phyloP scores from a whole-genome alignment of 2,888 invertebrate genomes.

The Eristalis arbustorum region DNA sequence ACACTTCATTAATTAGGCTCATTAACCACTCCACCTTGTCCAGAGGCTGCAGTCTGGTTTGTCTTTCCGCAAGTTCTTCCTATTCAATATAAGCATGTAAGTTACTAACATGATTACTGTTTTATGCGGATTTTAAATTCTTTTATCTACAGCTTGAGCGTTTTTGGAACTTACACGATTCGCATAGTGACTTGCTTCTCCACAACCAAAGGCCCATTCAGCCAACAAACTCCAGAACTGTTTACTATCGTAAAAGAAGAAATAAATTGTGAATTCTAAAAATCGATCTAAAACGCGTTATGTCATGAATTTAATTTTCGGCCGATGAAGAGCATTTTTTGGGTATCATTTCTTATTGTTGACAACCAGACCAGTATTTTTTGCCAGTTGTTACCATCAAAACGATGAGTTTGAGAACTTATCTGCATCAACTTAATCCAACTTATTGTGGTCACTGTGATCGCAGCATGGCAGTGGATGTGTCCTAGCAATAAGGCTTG shows the following conservation, averaged over 20 bases:
- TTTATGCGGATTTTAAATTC: neutral
- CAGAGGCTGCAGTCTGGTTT: conserved; percentile 54
- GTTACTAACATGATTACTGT: neutral
- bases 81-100: conserved; percentile 42
- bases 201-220: conserved; percentile 53
- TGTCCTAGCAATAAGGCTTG: too few species aligned
- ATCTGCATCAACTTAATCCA: too few species aligned
- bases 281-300: neutral
- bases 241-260: conserved; percentile 25
- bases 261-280: neutral
- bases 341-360: too few species aligned
- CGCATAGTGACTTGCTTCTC: conserved; percentile 21
- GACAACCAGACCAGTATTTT: too few species aligned
- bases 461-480: too few species aligned
- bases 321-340: too few species aligned
- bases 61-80: conserved; percentile 39
- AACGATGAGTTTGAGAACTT: too few species aligned
- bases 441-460: too few species aligned
- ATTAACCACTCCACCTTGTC: conserved; percentile 59
- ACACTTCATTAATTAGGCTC: conserved; percentile 22
- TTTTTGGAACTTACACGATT: conserved; percentile 43
- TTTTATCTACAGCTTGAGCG: conserved; percentile 23
- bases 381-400: too few species aligned
- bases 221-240: conserved; percentile 24
- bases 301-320: neutral